Base-by-base conservation (phyloP, 2,797 vertebrate species). In the Poecilia picta region DNA sequence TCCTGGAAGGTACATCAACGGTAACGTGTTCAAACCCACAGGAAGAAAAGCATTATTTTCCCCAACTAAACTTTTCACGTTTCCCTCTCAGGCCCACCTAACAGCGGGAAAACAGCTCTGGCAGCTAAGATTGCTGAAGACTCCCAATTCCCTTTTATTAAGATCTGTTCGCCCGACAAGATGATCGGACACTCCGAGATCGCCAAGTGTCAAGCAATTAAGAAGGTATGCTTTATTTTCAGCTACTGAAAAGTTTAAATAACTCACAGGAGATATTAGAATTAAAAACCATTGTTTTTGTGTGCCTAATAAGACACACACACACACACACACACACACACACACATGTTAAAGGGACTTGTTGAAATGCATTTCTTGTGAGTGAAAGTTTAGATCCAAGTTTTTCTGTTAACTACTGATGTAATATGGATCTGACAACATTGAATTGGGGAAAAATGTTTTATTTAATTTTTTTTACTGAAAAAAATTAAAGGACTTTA, bases 91-190 rank as follows among this genome's bases (percentile, higher is more conserved):
- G 98, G 98, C 16, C 97, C 97, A n/a, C 97, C 98, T 12, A 97
- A 97, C 91, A 99, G 98, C 16, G 98, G 98, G 1, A 99, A 99
- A 88, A 99, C 98, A 0, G 98, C 98, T 0, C 83, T 99, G 80
- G 97, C 98, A 49, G 98, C 97, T 55, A 98, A 97, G 91, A 99
- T 99, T 85, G 95, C 98, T 0, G 97, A 99, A 90, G 96, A 98
- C 13, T 99, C 98, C 75, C 95, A 97, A 90, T 99, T 99, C 80
- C 98, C 98, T 49, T 99, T 99, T 74, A 99, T 99, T 94, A 99
- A 99, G 94, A 98, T 99, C 93, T 99, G 98, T 87, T 99, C 98
- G 83, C 98, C 98, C 0, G 98, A 99, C 90, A 99, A 98, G 92
- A 99, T 99, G 97, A 99, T 99, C 0, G 98, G 98, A 68, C 96